Evolutionary conservation across 1,140 invertebrate genomes (phyloP).

Genomic region (Drosophila watanabei): DNA sequence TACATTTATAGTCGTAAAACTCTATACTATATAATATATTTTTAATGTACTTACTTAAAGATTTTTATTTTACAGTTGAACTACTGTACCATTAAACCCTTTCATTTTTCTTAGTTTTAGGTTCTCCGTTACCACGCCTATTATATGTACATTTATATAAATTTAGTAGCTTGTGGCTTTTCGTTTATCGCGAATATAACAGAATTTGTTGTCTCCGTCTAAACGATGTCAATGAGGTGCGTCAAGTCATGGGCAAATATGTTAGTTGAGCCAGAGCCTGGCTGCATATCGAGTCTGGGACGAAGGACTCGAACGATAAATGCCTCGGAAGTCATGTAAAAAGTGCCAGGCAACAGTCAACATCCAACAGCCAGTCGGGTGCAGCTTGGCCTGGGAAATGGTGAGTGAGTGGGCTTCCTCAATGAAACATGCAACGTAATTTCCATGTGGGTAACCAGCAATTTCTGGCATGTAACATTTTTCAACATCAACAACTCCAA

Average conservation of each 20-base stretch:
- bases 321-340: conserved; percentile 17
- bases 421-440: conserved; percentile 82
- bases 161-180: not conserved
- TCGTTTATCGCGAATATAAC: not conserved
- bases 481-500: conserved; percentile 84
- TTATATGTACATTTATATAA: not conserved
- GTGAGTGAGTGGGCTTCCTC: conserved; percentile 26
- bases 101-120: not conserved
- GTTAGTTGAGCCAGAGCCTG: conserved; percentile 5
- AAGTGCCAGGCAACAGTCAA: conserved; percentile 23
- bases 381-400: conserved; percentile 4
- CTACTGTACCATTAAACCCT: not conserved
- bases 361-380: conserved; percentile 7
- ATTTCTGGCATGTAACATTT: conserved; percentile 84
- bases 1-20: too few relatives aligned
- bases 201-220: not conserved
- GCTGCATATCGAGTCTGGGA: conserved; percentile 6
- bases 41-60: too few relatives aligned
- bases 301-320: conserved; percentile 12
- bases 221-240: conserved; percentile 13
- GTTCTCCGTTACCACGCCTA: not conserved
- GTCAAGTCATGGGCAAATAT: not conserved
- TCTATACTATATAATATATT: too few relatives aligned
- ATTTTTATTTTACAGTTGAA: not conserved
- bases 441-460: conserved; percentile 84